These are phyloP conservation scores for Canis aureus DNA, from an alignment of 2,113 vertebrate genomes.

Conservation along the genomic window DNA sequence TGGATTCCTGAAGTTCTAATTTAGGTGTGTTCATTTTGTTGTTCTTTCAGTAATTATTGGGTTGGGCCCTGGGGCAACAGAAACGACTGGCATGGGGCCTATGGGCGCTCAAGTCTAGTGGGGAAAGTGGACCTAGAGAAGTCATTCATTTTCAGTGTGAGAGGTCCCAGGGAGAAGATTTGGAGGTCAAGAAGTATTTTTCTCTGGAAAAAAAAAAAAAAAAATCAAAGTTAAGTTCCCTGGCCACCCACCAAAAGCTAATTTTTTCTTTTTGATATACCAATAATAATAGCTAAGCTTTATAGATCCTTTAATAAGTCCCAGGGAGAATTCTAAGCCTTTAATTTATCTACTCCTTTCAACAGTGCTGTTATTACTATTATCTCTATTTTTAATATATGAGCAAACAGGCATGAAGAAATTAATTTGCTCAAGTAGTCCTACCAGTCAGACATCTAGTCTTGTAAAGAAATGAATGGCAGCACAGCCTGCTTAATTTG, in stretches of 20 bases:
- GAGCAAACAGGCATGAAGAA: not conserved
- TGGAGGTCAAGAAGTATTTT: constrained; percentile 12
- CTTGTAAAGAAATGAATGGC: not conserved
- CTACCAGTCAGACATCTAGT: not conserved
- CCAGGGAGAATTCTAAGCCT: not conserved
- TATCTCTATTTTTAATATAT: not conserved
- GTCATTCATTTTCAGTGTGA: not conserved
- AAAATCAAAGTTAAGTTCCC: not conserved
- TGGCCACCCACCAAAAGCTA: not conserved
- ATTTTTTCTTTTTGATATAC: constrained; percentile 10
- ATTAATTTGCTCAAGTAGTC: not conserved
- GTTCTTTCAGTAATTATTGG: not conserved
- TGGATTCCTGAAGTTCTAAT: constrained; percentile 14
- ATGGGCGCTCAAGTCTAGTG: not conserved
- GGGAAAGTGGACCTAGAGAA: not conserved
- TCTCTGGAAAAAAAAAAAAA: constrained; percentile 29
- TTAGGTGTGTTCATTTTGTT: constrained; percentile 47
- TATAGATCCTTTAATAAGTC: not conserved
- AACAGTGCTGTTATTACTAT: not conserved
- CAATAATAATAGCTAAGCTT: constrained; percentile 1
- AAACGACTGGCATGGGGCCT: not conserved
- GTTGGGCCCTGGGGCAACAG: not conserved
- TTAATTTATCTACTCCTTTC: constrained; percentile 3
- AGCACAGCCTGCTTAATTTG: not conserved
- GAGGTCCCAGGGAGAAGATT: not conserved